Base-by-base conservation (phyloP, 2,797 vertebrate species). In the Labeo calbasu region DNA sequence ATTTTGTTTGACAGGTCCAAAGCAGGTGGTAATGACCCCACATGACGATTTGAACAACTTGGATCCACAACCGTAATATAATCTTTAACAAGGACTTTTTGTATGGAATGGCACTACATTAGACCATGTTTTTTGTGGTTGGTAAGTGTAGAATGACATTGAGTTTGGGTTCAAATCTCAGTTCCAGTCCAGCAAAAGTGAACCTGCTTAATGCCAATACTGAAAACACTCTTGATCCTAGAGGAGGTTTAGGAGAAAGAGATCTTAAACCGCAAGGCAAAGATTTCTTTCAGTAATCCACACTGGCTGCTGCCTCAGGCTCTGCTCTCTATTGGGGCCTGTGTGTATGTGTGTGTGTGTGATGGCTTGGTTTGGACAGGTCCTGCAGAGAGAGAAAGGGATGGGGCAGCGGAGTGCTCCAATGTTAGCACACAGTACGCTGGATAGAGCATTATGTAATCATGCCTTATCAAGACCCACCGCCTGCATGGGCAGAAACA, bases 401-500 rank as follows among this genome's bases (percentile, higher is more conserved):
- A 85, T 89, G 46, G 70, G 71, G 73, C 15, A 40, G 50, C 86
- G 72, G 86, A 80, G 86, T 88, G 84, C 88, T 88, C 88, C 86
- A 76, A 89, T 91, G 90, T 89, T 89, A 79, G 88, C 89, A 85
- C 84, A 85, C 84, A 81, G 79, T 80, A 86, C 70, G 61, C 80
- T 85, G 82, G 85, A 92, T 91, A 78, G 85, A 82, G 80, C 81
- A 89, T 95, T 93, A 93, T 93, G 92, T 94, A 94, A 94, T 93
- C 87, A 82, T 91, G 89, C 89, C 92, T 95, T 94, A 95, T 96
- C 94, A 93, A 93, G 88, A 89, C 89, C 91, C 89, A 89, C 93
- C 92, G 92, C 94, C 93, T 93, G 92, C 91, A 87, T 91, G 91
- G 91, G 89, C 87, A 86, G 87, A 91, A 89, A 91, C 84, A 57